A percentile compares a stretch with the other conserved stretches of the same genome.
Evolutionary conservation across 2,797 vertebrate genomes (phyloP).

Genomic region (Coregonus sp.): DNA sequence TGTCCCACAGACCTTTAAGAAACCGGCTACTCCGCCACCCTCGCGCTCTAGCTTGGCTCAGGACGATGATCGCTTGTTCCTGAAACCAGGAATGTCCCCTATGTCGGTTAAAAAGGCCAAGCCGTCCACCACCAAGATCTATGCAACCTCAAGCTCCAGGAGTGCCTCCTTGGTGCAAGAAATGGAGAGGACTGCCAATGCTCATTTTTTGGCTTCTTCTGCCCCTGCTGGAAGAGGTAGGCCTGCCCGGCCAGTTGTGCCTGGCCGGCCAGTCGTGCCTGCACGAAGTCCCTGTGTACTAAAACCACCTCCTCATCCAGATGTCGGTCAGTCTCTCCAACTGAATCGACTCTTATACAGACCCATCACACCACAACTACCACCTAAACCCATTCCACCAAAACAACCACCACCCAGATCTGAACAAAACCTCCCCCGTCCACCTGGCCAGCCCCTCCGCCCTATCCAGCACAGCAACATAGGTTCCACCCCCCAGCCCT

Average conservation of each 20-base stretch:
- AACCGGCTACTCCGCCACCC: not conserved
- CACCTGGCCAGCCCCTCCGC: not conserved
- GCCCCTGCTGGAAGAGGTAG: slow-evolving; percentile 60
- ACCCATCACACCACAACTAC: not conserved
- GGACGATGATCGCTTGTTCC: slow-evolving; percentile 67
- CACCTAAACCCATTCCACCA: not conserved
- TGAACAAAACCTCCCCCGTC: not conserved
- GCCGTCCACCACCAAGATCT: slow-evolving; percentile 79
- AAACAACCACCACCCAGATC: slow-evolving; percentile 7
- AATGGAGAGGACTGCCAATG: slow-evolving; percentile 60
- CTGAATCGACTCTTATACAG: slow-evolving; percentile 6
- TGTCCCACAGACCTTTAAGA: not conserved
- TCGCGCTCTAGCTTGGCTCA: not conserved
- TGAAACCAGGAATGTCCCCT: slow-evolving; percentile 67
- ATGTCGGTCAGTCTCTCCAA: not conserved
- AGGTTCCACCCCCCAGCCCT: not conserved
- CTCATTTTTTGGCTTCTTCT: not conserved
- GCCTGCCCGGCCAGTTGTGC: slow-evolving; percentile 7
- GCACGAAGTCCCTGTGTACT: not conserved
- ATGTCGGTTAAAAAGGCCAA: slow-evolving; percentile 56
- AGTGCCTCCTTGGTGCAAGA: slow-evolving; percentile 77
- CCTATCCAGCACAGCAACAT: not conserved
- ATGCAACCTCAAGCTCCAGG: slow-evolving; percentile 71
- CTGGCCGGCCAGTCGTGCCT: slow-evolving; percentile 1
- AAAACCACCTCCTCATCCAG: not conserved